These are phyloP conservation scores for Chloroceryle amazona DNA, from an alignment of 2,797 vertebrate species.

Conservation along the genomic window DNA sequence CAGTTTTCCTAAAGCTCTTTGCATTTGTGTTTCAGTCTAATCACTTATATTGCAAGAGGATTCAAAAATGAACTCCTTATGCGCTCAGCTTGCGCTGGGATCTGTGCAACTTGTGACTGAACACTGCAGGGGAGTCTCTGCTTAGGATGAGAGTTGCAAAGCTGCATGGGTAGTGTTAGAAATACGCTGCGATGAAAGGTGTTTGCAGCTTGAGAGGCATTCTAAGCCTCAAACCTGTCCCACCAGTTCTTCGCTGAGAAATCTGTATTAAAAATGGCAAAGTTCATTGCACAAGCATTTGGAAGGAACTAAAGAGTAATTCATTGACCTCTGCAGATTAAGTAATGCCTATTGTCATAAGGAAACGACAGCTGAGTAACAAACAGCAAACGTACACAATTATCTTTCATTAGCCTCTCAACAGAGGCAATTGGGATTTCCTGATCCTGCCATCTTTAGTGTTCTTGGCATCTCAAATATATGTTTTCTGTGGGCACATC, in stretches of 20 bases:
- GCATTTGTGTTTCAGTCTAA: background rate
- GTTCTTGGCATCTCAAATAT: background rate
- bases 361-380: slow-evolving; percentile 63
- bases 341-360: slow-evolving; percentile 39
- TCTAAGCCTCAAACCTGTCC: slow-evolving; percentile 27
- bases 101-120: background rate
- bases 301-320: slow-evolving; percentile 33
- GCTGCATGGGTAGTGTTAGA: background rate
- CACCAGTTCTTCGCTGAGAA: slow-evolving; percentile 41
- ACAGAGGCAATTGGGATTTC: background rate
- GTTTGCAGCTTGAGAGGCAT: background rate
- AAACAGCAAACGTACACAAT: slow-evolving; percentile 38
- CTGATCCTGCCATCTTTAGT: background rate
- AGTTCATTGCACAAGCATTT: slow-evolving; percentile 51
- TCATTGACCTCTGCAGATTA: slow-evolving; percentile 55
- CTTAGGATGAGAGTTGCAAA: background rate
- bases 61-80: background rate
- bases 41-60: background rate
- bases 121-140: background rate
- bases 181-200: background rate
- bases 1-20: background rate
- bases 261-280: slow-evolving; percentile 29
- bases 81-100: background rate
- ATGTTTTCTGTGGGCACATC: background rate
- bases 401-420: slow-evolving; percentile 19